Evolutionary conservation across 1,140 invertebrate genomes (phyloP).

Genomic region (Drosophila lacteicornis): DNA sequence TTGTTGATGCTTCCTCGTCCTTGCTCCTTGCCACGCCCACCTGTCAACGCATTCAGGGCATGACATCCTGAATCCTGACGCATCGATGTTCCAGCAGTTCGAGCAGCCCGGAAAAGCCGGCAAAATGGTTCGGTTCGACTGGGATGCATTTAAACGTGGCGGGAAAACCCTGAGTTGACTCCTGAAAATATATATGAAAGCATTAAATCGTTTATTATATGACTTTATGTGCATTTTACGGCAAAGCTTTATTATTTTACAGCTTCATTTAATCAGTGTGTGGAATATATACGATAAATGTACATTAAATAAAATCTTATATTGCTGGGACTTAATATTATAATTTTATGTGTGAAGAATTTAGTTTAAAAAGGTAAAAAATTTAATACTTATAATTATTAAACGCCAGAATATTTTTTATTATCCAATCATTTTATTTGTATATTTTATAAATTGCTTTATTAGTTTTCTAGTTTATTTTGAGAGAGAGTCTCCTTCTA

Average conservation of each 20-base stretch:
- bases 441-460: too few species aligned
- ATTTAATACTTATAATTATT: too few species aligned
- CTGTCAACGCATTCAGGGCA: constrained; percentile 18
- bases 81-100: constrained; percentile 6
- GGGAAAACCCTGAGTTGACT: not conserved
- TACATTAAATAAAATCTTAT: too few species aligned
- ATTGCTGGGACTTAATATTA: too few species aligned
- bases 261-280: too few species aligned
- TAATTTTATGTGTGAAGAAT: too few species aligned
- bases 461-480: too few species aligned
- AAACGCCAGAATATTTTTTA: too few species aligned
- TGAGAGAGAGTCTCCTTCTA: not conserved
- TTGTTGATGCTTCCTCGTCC: constrained; percentile 11
- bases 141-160: constrained; percentile 6
- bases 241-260: too few species aligned
- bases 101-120: not conserved
- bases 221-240: not conserved
- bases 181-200: not conserved
- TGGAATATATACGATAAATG: too few species aligned
- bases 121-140: not conserved
- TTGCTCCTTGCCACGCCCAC: constrained; percentile 4
- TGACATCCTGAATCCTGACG: constrained; percentile 13
- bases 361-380: too few species aligned
- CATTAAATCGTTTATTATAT: not conserved
- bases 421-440: too few species aligned